Percentiles rank a stretch among this genome's conserved stretches.
Evolutionary conservation across 1,140 invertebrate genomes (phyloP).

Genomic region (Lepeophtheirus salmonis): DNA sequence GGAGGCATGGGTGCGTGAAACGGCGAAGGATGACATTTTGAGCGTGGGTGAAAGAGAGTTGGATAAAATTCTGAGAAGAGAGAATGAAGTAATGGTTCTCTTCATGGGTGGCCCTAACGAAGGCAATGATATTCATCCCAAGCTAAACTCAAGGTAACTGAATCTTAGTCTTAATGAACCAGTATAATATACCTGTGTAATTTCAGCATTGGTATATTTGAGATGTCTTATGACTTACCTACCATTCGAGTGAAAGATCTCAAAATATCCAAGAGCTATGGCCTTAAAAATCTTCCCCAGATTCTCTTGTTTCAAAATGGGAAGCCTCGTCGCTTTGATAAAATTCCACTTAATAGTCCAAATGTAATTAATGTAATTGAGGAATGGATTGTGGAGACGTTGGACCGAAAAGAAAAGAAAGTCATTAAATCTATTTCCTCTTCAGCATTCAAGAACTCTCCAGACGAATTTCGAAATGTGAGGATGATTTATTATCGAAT

Average conservation of each 20-base stretch:
- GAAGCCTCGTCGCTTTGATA: background rate
- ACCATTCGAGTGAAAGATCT: background rate
- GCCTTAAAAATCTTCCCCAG: background rate
- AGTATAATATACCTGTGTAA: no score
- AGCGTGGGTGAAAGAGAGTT: background rate
- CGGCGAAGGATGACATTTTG: background rate
- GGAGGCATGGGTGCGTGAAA: background rate
- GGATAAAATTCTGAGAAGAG: background rate
- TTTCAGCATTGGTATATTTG: background rate
- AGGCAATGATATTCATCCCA: background rate
- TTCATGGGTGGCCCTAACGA: background rate
- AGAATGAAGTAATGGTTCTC: background rate
- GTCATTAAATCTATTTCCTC: background rate
- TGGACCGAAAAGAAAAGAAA: background rate
- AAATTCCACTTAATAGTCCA: background rate
- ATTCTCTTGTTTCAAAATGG: constrained; percentile 4
- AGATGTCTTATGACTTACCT: background rate
- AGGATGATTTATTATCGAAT: no score
- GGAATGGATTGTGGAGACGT: background rate
- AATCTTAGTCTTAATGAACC: no score
- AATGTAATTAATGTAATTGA: background rate
- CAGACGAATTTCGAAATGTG: constrained; percentile 8
- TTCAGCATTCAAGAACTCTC: background rate
- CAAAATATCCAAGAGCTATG: background rate
- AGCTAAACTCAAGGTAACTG: background rate